Percentiles rank a stretch among this genome's conserved stretches.
These are phyloP conservation scores for Parelbella ahira DNA, from an alignment of 2,888 invertebrate species.

Conservation along the genomic window DNA sequence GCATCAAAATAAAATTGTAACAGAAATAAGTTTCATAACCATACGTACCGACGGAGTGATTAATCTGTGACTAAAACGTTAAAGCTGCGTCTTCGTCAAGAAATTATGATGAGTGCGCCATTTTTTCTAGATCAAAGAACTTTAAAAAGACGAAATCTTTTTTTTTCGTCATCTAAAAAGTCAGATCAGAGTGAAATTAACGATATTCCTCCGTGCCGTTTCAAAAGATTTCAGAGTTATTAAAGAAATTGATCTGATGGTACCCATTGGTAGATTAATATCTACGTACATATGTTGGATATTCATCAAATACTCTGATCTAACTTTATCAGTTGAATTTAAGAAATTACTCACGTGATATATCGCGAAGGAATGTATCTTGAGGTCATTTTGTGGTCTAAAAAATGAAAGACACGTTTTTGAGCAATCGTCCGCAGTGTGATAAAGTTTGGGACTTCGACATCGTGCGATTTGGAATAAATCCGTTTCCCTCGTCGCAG, in stretches of 20 bases:
- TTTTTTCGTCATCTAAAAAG: conserved; percentile 14
- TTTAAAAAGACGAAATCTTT: conserved; percentile 19
- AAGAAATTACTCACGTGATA: conserved; percentile 6
- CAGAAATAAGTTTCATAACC: too few species aligned
- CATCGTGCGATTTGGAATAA: conserved; percentile 15
- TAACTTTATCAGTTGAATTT: too few species aligned
- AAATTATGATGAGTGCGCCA: conserved; percentile 10
- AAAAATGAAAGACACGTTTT: conserved; percentile 3
- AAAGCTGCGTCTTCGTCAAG: conserved; percentile 9
- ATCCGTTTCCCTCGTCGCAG: conserved; percentile 8
- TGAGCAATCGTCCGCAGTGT: conserved; percentile 4
- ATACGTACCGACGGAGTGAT: too few species aligned
- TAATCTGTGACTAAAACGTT: conserved; percentile 9
- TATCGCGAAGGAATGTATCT: background rate
- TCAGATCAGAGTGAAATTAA: conserved; percentile 1
- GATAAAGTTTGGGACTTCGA: conserved; percentile 5
- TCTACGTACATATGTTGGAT: too few species aligned
- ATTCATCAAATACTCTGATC: too few species aligned
- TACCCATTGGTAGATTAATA: too few species aligned
- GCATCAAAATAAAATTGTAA: too few species aligned
- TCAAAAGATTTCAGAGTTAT: conserved; percentile 8
- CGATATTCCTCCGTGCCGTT: conserved; percentile 6
- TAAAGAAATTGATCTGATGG: conserved; percentile 9
- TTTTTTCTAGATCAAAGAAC: conserved; percentile 19
- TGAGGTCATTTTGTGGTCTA: conserved; percentile 3